Percentiles rank a stretch among this genome's conserved stretches.
phyloP scores from a whole-genome alignment of 2,888 invertebrate species.

The Macaria liturata region DNA sequence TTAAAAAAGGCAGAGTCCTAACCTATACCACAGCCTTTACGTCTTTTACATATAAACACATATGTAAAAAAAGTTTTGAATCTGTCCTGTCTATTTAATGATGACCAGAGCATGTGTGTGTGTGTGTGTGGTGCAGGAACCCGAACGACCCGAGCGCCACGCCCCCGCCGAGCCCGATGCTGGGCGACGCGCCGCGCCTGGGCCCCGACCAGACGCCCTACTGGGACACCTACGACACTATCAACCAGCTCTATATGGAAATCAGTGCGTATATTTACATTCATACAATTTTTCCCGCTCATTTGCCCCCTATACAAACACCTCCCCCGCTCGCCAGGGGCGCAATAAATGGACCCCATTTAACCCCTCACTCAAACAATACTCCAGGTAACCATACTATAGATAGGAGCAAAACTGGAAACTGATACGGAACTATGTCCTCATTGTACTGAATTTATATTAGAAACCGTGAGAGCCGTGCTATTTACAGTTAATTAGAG shows the following conservation, averaged over 20 bases:
- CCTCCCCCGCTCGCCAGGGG: slow-evolving; percentile 17
- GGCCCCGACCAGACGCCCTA: slow-evolving; percentile 85
- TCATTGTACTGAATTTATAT: slow-evolving; percentile 20
- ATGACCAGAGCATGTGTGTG: not conserved
- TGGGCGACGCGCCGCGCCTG: slow-evolving; percentile 65
- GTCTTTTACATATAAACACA: no score
- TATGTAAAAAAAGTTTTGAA: no score
- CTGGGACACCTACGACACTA: slow-evolving; percentile 95
- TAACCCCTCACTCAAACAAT: slow-evolving; percentile 20
- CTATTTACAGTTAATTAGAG: slow-evolving; percentile 29
- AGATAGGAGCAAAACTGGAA: slow-evolving; percentile 14
- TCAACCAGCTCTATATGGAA: slow-evolving; percentile 94
- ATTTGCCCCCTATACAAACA: slow-evolving; percentile 21
- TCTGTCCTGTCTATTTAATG: no score
- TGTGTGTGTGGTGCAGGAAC: slow-evolving; percentile 72
- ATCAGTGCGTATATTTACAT: slow-evolving; percentile 81
- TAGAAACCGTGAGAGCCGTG: slow-evolving; percentile 14
- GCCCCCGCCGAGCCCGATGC: slow-evolving; percentile 80
- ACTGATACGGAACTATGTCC: slow-evolving; percentile 23
- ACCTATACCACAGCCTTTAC: no score
- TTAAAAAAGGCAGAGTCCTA: no score
- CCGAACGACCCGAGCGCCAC: slow-evolving; percentile 84
- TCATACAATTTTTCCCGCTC: slow-evolving; percentile 26
- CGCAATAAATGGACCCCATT: slow-evolving; percentile 24
- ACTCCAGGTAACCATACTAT: slow-evolving; percentile 17